phyloP scores from a whole-genome alignment of 1,140 invertebrate genomes.

The Muscidifurax raptorellus region DNA sequence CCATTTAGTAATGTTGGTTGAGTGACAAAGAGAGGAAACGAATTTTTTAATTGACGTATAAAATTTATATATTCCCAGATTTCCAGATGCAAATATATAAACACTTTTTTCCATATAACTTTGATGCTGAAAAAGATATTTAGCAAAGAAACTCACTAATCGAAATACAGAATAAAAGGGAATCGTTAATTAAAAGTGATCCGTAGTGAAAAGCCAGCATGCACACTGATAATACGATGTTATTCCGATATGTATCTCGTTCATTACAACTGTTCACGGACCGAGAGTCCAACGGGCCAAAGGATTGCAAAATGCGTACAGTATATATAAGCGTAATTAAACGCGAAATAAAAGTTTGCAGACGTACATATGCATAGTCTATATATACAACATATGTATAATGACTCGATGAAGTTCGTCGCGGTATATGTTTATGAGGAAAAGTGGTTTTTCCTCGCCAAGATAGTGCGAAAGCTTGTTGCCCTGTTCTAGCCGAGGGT shows the following conservation, averaged over 20 bases:
- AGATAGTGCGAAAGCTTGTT: conserved; percentile 73
- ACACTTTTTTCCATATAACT: background rate
- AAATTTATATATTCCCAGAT: no score
- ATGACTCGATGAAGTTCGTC: conserved; percentile 22
- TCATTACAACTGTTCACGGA: background rate
- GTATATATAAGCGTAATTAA: background rate
- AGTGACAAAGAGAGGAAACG: no score
- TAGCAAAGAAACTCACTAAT: background rate
- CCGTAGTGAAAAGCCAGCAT: background rate
- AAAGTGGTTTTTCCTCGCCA: conserved; percentile 35
- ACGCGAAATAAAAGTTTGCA: conserved; percentile 25
- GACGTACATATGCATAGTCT: background rate
- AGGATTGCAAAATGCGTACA: background rate
- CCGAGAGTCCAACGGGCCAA: background rate
- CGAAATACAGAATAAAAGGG: background rate
- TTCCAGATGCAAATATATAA: no score
- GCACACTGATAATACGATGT: background rate
- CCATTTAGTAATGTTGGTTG: no score
- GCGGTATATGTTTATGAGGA: background rate
- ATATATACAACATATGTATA: background rate
- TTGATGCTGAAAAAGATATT: background rate
- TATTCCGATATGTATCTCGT: background rate
- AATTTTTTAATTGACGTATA: no score
- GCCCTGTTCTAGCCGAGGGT: conserved; percentile 59
- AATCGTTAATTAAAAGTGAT: conserved; percentile 5